phyloP scores from a whole-genome alignment of 2,113 vertebrate genomes.

The Glaucidium brasilianum region DNA sequence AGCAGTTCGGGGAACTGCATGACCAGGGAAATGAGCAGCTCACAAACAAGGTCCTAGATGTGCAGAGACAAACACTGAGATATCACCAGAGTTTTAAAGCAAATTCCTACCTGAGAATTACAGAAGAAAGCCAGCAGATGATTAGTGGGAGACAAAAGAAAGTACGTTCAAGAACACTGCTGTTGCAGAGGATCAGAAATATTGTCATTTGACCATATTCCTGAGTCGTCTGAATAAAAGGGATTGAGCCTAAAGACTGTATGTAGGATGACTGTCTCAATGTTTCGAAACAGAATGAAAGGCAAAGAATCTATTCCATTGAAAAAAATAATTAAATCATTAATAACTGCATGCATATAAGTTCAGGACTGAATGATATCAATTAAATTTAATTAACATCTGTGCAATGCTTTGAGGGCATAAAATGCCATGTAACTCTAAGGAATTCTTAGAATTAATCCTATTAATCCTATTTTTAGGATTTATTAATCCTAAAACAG shows the following conservation, averaged over 20 bases:
- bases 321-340: conserved; percentile 13
- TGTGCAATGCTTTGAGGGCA: background rate
- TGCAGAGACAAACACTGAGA: background rate
- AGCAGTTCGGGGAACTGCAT: background rate
- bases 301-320: background rate
- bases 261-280: background rate
- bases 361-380: background rate
- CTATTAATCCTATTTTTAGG: conserved; percentile 44
- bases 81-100: background rate
- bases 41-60: background rate
- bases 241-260: background rate
- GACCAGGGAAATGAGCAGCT: background rate
- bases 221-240: background rate
- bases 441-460: conserved; percentile 19
- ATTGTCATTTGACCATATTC: background rate
- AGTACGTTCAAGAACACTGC: background rate
- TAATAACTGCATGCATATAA: conserved; percentile 3
- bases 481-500: conserved; percentile 7
- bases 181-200: background rate
- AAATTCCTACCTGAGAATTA: background rate
- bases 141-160: background rate
- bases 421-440: background rate
- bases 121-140: background rate
- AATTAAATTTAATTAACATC: conserved; percentile 53
- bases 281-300: background rate